Evolutionary conservation across 2,888 invertebrate species (phyloP).

Genomic region (Corbicula japonica): DNA sequence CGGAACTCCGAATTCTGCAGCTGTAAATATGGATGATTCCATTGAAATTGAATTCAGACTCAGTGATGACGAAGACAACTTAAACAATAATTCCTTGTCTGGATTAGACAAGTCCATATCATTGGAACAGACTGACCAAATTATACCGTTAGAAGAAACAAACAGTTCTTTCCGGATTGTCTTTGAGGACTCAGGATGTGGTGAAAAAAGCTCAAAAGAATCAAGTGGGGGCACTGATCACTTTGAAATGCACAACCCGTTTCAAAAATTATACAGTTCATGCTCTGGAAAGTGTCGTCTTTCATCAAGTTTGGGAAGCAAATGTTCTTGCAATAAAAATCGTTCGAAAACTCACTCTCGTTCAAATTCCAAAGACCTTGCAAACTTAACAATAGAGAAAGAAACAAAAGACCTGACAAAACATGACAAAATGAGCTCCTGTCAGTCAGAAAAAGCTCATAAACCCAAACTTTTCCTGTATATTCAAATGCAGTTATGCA

Average conservation of each 20-base stretch:
- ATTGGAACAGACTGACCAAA: constrained; percentile 11
- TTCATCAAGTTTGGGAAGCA: constrained; percentile 8
- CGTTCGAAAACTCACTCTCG: constrained; percentile 33
- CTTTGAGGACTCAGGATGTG: constrained; percentile 87
- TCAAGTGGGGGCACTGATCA: constrained; percentile 32
- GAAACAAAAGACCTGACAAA: constrained; percentile 18
- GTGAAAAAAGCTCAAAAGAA: constrained; percentile 71
- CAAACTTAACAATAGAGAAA: constrained; percentile 44
- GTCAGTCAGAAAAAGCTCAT: neutral
- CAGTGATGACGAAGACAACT: constrained; percentile 44
- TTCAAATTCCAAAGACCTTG: constrained; percentile 38
- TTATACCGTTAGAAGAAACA: constrained; percentile 28
- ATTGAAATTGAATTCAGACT: constrained; percentile 68
- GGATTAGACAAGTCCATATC: constrained; percentile 3
- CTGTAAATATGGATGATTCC: constrained; percentile 55
- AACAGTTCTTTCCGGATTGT: constrained; percentile 87
- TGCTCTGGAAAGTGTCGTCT: neutral
- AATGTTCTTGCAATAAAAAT: constrained; percentile 10
- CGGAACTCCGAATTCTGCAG: constrained; percentile 51
- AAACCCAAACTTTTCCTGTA: constrained; percentile 91
- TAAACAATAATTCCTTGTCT: constrained; percentile 42
- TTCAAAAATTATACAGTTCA: too few relatives aligned
- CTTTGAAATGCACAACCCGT: neutral
- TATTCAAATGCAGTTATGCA: constrained; percentile 99
- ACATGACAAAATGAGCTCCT: neutral